phyloP scores from a whole-genome alignment of 2,888 invertebrate genomes.

The Homarus gammarus region DNA sequence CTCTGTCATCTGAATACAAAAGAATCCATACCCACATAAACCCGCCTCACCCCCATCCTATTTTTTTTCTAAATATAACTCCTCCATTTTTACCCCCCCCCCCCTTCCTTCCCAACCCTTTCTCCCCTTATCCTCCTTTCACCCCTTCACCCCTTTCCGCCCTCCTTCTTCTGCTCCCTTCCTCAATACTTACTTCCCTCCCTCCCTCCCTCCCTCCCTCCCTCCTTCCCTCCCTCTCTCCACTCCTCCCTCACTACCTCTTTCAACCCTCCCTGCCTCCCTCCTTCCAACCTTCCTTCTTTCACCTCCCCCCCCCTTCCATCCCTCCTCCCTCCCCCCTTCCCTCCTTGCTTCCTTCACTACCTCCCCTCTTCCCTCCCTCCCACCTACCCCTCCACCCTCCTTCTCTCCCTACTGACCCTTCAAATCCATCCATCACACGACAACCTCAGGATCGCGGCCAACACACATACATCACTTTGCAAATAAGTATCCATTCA shows the following conservation, averaged over 20 bases:
- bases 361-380: not conserved
- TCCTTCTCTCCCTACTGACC: slow-evolving; percentile 1
- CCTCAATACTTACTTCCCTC: not conserved
- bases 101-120: no score
- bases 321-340: not conserved
- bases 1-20: not conserved
- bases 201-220: not conserved
- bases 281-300: not conserved
- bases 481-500: slow-evolving; percentile 61
- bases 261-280: no score
- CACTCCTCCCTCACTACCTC: not conserved
- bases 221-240: not conserved
- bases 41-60: not conserved
- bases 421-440: slow-evolving; percentile 38
- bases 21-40: not conserved
- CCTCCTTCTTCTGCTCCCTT: not conserved
- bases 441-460: slow-evolving; percentile 16
- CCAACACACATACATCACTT: slow-evolving; percentile 61
- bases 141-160: no score
- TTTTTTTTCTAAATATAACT: not conserved
- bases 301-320: not conserved
- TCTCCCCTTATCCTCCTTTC: not conserved
- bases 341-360: not conserved
- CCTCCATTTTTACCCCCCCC: not conserved
- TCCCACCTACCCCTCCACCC: not conserved